These are phyloP conservation scores for Heloderma charlesbogerti DNA, from an alignment of 2,113 vertebrate genomes.

Conservation along the genomic window DNA sequence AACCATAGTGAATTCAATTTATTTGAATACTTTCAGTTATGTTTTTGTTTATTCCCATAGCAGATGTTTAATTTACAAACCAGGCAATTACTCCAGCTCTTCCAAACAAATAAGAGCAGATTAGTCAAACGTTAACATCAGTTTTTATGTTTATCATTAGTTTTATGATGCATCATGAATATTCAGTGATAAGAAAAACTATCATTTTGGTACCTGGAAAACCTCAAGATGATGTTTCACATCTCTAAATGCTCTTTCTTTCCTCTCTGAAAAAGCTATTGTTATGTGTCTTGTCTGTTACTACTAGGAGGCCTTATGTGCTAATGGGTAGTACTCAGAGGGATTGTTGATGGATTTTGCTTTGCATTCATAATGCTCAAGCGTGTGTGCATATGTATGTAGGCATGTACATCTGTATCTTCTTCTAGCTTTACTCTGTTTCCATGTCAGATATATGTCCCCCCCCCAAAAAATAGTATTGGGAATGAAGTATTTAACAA, in stretches of 20 bases:
- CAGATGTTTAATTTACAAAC: slow-evolving; percentile 89
- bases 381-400: background rate
- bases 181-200: slow-evolving; percentile 79
- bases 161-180: slow-evolving; percentile 86
- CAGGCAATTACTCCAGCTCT: slow-evolving; percentile 82
- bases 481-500: background rate
- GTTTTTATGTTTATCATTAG: slow-evolving; percentile 89
- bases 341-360: slow-evolving; percentile 18
- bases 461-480: background rate
- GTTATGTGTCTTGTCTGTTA: slow-evolving; percentile 62
- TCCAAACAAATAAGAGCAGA: slow-evolving; percentile 86
- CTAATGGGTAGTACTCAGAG: slow-evolving; percentile 44
- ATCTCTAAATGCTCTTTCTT: slow-evolving; percentile 66
- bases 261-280: slow-evolving; percentile 63
- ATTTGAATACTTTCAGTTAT: slow-evolving; percentile 84
- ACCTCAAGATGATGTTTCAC: slow-evolving; percentile 74
- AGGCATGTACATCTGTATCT: background rate
- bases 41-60: slow-evolving; percentile 86
- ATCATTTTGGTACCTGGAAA: slow-evolving; percentile 80
- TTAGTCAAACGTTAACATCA: slow-evolving; percentile 85
- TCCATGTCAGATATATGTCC: background rate
- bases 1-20: slow-evolving; percentile 83
- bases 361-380: background rate
- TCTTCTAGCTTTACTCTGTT: background rate
- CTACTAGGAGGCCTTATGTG: slow-evolving; percentile 33